Percentiles rank a stretch among this genome's conserved stretches.
phyloP scores from a whole-genome alignment of 2,888 invertebrate genomes.

The Seira musarum region DNA sequence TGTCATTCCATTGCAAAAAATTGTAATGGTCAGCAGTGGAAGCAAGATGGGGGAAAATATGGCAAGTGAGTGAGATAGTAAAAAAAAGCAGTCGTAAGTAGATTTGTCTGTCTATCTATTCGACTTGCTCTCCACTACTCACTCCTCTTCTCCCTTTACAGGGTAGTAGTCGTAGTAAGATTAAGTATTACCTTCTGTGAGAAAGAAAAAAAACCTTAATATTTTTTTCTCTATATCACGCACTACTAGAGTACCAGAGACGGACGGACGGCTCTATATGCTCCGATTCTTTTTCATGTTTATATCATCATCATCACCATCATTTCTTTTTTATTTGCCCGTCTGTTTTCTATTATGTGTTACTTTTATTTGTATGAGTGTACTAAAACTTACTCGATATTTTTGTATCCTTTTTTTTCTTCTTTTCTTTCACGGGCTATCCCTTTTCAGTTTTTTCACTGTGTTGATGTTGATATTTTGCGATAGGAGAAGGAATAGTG shows the following conservation, averaged over 20 bases:
- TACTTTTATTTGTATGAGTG: slow-evolving; percentile 51
- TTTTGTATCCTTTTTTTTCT: slow-evolving; percentile 27
- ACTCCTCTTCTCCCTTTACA: no score
- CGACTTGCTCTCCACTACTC: no score
- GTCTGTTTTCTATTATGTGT: slow-evolving; percentile 35
- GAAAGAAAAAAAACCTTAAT: no score
- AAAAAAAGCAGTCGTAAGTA: neutral
- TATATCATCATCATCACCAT: slow-evolving; percentile 24
- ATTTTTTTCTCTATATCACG: neutral
- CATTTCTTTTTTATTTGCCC: slow-evolving; percentile 27
- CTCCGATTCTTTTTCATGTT: slow-evolving; percentile 35
- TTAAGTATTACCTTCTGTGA: no score
- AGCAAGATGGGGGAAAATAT: slow-evolving; percentile 5
- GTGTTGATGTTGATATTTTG: slow-evolving; percentile 5
- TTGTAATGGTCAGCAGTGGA: slow-evolving; percentile 19
- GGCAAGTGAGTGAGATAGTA: slow-evolving; percentile 1
- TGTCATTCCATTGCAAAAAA: slow-evolving; percentile 11
- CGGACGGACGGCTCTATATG: slow-evolving; percentile 17
- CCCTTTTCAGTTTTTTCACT: slow-evolving; percentile 21
- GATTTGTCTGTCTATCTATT: no score
- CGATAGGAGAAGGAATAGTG: neutral
- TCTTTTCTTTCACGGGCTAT: slow-evolving; percentile 11
- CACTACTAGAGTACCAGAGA: neutral
- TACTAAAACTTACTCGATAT: slow-evolving; percentile 49
- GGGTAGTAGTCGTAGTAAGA: no score